Base-by-base conservation (phyloP, 2,888 invertebrate genomes). In the Odontothrips loti region DNA sequence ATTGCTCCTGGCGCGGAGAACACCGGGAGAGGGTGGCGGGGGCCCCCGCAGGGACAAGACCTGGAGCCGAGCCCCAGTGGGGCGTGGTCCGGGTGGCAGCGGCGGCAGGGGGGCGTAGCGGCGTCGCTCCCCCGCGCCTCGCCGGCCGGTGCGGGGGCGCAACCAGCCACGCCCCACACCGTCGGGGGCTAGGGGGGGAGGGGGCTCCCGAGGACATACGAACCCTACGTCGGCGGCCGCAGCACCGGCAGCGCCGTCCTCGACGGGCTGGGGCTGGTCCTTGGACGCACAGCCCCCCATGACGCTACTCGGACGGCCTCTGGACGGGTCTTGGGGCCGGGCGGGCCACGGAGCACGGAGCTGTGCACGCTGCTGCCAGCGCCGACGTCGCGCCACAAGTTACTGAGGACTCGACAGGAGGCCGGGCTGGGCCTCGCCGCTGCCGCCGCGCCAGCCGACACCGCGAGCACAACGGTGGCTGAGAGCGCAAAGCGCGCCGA, bases 281-380 rank as follows among this genome's bases (percentile, higher is more conserved):
- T 75, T 75, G 68, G 68, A 75, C 68, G 68, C 68, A 12, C 68
- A 75, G 68, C 68, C 68, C 68, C 68, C 68, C 68, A 75, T 75
- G 58, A 43, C 34, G 34, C 58, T 17, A 58, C 11, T 6, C 58
- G 58, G 58, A 58, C 51, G 34, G 34, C 34, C 34, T 43, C 3
- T 43, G 34, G 34, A 43, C 34, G 34, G 34, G 34, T 43, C 34
- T 43, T 6, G 34, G n/a, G 58, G 58, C 34, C 58, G 17, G 20
- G 20, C 15, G 58, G 58, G 58, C 58, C 20, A 15, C 58, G 58
- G 51, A 51, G 51, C 51, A 51, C 10, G 48, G 51, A 51, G 51
- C 15, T 12, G 51, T 6, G 20, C 51, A 10, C 15, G 51, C 51
- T 20, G 51, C 51, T 51, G 51, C 51, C 68, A 27, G 68, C 68